Evolutionary conservation across 2,113 vertebrate genomes (phyloP), one percentile per base, ranked within the genome.

Genomic region (Rhinoptilus africanus): DNA sequence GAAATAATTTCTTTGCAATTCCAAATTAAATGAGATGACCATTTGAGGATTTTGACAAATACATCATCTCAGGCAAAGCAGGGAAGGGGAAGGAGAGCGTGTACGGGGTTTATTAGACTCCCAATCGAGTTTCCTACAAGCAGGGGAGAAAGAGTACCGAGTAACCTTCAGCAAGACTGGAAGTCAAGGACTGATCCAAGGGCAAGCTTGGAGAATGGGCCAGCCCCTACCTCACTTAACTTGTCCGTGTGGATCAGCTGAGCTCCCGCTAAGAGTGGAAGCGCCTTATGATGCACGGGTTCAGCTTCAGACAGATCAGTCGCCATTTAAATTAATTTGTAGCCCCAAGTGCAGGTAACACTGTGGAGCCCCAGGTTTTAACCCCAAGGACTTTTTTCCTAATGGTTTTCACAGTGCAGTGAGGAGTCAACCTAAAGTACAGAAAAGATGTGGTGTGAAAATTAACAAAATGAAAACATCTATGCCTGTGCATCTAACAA

Each of bases 191-290:
- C 91, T 97, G 97, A 98, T 98, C 98, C 98, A 95, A 97, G 97
- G 97, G 97, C 97, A 92, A 97, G 97, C 98, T 97, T 98, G 97
- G 97, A 98, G 98, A 97, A 97, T 21, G 94, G 92, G 95, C 97
- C 98, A 97, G 97, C 97, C 98, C 98, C 97, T 98, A 98, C 98
- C 98, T 98, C 98, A 97, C 98, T 98, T 96, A 98, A 98, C 98
- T 98, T 98, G 98, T 98, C 98, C 97, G 96, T 97, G 97, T 98
- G 97, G 97, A 98, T 98, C 98, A 98, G 98, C 97, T 98, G 98
- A 98, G 98, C 97, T 98, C 98, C 98, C 97, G 97, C 75, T 98
- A 98, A 98, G 98, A 98, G 97, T 97, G 98, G 98, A 98, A 98
- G 97, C 92, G 97, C 93, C 98, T 98, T 98, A 98, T 97, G 98